Conservation (phyloP, 2,888 invertebrate species). For the Linnaemya tessellans region DNA sequence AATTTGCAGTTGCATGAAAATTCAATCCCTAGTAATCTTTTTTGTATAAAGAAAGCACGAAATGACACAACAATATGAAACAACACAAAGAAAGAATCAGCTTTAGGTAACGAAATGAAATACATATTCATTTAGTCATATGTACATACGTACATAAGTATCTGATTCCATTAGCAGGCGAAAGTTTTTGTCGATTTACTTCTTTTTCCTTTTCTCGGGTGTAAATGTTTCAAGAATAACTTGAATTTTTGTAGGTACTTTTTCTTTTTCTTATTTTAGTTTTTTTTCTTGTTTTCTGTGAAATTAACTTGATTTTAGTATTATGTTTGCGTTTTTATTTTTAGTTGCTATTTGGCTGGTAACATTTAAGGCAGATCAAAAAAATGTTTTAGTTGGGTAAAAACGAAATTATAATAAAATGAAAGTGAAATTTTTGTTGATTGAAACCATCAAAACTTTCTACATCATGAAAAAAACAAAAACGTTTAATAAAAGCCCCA, state of each 20-base stretch:
- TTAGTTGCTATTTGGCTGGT: conserved; percentile 10
- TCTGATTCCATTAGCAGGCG: conserved; percentile 23
- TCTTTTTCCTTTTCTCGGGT: conserved; percentile 18
- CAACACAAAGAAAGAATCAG: conserved; percentile 2
- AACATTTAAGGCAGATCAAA: conserved; percentile 42
- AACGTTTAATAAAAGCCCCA: not conserved
- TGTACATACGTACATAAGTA: not conserved
- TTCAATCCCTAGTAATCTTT: too few species aligned
- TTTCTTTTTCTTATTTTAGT: conserved; percentile 21
- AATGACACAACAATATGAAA: not conserved
- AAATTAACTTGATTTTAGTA: conserved; percentile 37
- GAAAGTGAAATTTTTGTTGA: conserved; percentile 57
- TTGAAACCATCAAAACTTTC: conserved; percentile 3
- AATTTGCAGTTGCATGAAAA: too few species aligned
- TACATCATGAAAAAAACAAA: not conserved
- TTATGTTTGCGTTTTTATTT: conserved; percentile 24
- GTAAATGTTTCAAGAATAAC: conserved; percentile 56
- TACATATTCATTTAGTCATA: not conserved
- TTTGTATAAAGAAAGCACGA: too few species aligned
- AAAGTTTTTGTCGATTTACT: conserved; percentile 34
- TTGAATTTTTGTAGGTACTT: conserved; percentile 54
- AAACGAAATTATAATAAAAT: conserved; percentile 48
- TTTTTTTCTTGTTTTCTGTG: conserved; percentile 29
- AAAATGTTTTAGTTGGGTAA: conserved; percentile 23
- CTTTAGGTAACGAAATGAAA: not conserved